Evolutionary conservation across 2,113 vertebrate genomes (phyloP).

Genomic region (Apteryx mantelli): DNA sequence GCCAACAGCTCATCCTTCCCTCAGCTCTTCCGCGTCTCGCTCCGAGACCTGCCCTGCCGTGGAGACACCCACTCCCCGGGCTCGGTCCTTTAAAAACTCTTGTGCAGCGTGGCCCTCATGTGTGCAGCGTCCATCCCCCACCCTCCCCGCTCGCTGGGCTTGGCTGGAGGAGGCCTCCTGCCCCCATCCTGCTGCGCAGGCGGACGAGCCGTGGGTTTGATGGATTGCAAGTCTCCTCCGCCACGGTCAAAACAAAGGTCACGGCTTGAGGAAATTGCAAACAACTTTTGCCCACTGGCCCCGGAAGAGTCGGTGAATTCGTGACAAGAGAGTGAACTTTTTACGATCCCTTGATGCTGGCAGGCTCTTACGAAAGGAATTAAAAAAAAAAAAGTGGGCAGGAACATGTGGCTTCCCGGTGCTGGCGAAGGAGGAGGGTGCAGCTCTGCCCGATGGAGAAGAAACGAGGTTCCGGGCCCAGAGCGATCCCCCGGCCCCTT

Average conservation of each 20-base stretch:
- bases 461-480: neutral
- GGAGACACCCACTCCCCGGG: no score
- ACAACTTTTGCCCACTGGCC: constrained; percentile 36
- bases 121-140: neutral
- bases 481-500: neutral
- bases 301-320: neutral
- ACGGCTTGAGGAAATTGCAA: constrained; percentile 49
- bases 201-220: neutral
- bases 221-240: constrained; percentile 3
- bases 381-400: neutral
- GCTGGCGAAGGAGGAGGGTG: neutral
- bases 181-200: accelerated
- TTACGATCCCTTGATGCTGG: neutral
- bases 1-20: no score
- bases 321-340: constrained; percentile 36
- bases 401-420: neutral
- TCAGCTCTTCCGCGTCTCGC: no score
- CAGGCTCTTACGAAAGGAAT: neutral
- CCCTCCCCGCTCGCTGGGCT: accelerated
- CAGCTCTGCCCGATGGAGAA: neutral
- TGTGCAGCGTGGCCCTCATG: no score
- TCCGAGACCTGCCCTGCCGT: no score
- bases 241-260: constrained; percentile 67
- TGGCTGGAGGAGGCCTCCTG: neutral
- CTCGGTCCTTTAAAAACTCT: no score